Evolutionary conservation across 2,888 invertebrate genomes (phyloP).

Genomic region (Rhaphigaster nebulosa): DNA sequence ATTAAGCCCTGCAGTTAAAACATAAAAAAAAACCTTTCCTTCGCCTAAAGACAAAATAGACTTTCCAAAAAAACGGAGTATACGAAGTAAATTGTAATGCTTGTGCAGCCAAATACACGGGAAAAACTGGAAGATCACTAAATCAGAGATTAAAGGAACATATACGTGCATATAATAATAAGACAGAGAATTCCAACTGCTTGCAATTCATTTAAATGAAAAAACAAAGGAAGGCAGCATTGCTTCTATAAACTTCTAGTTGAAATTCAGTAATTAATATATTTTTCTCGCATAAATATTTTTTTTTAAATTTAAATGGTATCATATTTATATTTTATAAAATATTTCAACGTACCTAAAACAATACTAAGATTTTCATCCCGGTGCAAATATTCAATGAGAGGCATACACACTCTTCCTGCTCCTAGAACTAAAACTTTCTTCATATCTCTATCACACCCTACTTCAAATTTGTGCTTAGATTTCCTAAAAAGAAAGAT

Average conservation of each 20-base stretch:
- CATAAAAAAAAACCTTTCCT: too few species aligned
- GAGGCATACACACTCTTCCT: constrained; percentile 93
- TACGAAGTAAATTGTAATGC: too few species aligned
- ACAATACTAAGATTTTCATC: constrained; percentile 86
- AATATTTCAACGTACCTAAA: constrained; percentile 74
- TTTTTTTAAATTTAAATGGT: not conserved
- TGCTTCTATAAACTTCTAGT: not conserved
- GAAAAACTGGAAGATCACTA: too few species aligned
- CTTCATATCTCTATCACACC: constrained; percentile 71
- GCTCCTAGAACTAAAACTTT: constrained; percentile 94
- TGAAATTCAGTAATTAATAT: not conserved
- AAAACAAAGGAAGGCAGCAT: too few species aligned
- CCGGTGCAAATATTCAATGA: constrained; percentile 93
- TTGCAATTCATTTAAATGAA: too few species aligned
- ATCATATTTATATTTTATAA: not conserved
- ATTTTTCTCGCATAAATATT: not conserved
- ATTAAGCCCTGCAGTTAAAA: too few species aligned
- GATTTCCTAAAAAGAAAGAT: constrained; percentile 72
- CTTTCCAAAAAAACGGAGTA: too few species aligned
- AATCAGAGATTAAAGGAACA: too few species aligned
- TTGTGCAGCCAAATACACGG: too few species aligned
- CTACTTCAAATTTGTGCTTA: constrained; percentile 80
- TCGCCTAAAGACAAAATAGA: too few species aligned
- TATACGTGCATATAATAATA: too few species aligned
- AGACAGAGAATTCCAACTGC: too few species aligned